Evolutionary conservation across 2,797 vertebrate genomes (phyloP), one percentile per base, ranked within the genome.

Genomic region (Sphenodon punctatus): DNA sequence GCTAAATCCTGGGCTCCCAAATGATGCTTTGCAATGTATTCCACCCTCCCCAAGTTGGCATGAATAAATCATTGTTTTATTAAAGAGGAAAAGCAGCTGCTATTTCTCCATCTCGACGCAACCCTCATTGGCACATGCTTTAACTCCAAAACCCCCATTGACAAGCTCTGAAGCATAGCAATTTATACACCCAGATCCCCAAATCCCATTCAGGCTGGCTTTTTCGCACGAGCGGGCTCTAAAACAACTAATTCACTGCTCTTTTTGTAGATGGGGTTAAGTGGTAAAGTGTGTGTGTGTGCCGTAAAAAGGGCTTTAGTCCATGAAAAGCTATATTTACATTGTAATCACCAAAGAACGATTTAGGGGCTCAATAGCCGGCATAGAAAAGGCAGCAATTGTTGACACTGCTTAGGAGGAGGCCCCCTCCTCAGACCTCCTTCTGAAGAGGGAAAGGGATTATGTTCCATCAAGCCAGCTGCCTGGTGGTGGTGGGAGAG

Each of bases 51-150:
- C 55, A 20, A 88, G 88, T 75, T 8, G 70, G 90, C 86, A 94
- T 95, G 93, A 95, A 95, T 94, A 95, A 95, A 95, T 95, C 94
- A 95, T 94, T 94, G 91, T 94, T 91, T 92, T 90, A 92, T 92
- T 92, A 93, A 88, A 88, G 88, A 88, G 88, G n/a, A n/a, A n/a
- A 93, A 94, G 94, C 94, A 95, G 94, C 94, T 95, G 93, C 88
- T 93, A 94, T 94, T 91, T 45, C 64, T 73, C 76, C 63, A 3
- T 49, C 68, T 65, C 88, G 88, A 64, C 23, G 14, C 67, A 78
- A 87, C 88, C 90, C 85, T 55, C 70, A 76, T 83, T 75, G 78
- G 93, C 94, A 93, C 92, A 95, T 93, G 93, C 94, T 91, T 77
- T n/a, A 78, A 91, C 91, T 92, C 93, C 68, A 16, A 65, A 34